These are phyloP conservation scores for Heliconius melpomene DNA, from an alignment of 1,140 invertebrate genomes.

Conservation along the genomic window DNA sequence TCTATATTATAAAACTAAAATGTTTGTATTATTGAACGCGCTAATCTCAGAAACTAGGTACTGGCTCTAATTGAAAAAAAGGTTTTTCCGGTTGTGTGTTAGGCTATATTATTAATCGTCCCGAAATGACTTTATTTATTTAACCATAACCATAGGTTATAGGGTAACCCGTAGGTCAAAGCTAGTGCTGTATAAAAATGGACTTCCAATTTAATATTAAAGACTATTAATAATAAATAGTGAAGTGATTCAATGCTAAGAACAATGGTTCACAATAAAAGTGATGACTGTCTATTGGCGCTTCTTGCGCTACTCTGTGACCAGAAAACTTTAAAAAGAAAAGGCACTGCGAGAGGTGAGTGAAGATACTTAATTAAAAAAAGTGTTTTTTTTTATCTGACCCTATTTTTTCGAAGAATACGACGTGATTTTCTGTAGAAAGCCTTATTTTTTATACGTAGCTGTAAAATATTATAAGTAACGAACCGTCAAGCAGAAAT, in stretches of 20 bases:
- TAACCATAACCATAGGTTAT: no score
- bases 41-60: no score
- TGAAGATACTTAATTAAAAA: conserved; percentile 27
- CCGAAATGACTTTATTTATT: no score
- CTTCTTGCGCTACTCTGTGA: conserved; percentile 60
- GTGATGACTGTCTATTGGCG: conserved; percentile 61
- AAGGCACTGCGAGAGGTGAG: conserved; percentile 35
- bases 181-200: not conserved
- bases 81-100: no score
- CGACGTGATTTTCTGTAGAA: not conserved
- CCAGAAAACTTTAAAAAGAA: conserved; percentile 45
- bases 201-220: not conserved
- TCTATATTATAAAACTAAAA: no score
- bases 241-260: not conserved
- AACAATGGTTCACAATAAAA: conserved; percentile 60
- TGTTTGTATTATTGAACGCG: no score
- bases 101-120: no score
- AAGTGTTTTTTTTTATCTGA: conserved; percentile 11
- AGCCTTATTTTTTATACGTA: conserved; percentile 1
- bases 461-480: conserved; percentile 1
- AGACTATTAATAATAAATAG: not conserved
- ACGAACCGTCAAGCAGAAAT: not conserved
- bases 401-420: conserved; percentile 7
- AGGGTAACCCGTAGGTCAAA: no score
- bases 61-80: no score